Conservation (phyloP, 1,140 invertebrate genomes). For the Drosophila sturtevanti region DNA sequence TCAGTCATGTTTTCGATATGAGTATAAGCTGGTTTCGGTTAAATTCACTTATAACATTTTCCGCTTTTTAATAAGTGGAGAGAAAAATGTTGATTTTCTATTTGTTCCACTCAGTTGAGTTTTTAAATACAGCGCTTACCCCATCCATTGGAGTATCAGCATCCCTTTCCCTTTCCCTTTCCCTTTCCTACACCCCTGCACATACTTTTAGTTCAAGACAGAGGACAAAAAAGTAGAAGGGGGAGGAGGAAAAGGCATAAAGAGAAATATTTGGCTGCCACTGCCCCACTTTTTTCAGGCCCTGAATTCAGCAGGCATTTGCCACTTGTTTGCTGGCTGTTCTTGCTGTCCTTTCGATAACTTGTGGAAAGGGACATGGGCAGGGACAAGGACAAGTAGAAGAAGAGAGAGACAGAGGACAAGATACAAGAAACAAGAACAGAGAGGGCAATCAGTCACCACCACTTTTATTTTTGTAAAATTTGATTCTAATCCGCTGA, state of each 20-base stretch:
- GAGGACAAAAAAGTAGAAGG: background rate
- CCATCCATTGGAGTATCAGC: slow-evolving; percentile 7
- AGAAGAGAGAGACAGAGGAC: background rate
- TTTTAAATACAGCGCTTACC: slow-evolving; percentile 29
- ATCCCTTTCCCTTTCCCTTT: background rate
- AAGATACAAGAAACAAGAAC: background rate
- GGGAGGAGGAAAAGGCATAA: background rate
- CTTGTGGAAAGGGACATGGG: background rate
- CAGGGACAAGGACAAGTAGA: background rate
- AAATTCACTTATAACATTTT: slow-evolving; percentile 22
- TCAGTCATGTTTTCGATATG: background rate
- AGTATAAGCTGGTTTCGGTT: slow-evolving; percentile 4
- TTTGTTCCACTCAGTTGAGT: slow-evolving; percentile 44
- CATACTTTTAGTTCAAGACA: slow-evolving; percentile 6
- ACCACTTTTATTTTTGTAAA: slow-evolving; percentile 33
- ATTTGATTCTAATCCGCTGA: slow-evolving; percentile 69
- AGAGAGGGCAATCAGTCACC: slow-evolving; percentile 30
- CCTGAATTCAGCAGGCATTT: background rate
- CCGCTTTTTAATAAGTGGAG: slow-evolving; percentile 23
- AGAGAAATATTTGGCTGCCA: slow-evolving; percentile 17
- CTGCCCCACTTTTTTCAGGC: slow-evolving; percentile 11
- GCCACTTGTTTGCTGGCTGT: slow-evolving; percentile 12
- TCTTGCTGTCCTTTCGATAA: slow-evolving; percentile 9
- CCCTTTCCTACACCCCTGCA: background rate
- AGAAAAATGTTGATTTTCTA: slow-evolving; percentile 48